Evolutionary conservation across 2,888 invertebrate species (phyloP), one percentile per base, ranked within the genome.

Genomic region (Clepsis dumicolana): DNA sequence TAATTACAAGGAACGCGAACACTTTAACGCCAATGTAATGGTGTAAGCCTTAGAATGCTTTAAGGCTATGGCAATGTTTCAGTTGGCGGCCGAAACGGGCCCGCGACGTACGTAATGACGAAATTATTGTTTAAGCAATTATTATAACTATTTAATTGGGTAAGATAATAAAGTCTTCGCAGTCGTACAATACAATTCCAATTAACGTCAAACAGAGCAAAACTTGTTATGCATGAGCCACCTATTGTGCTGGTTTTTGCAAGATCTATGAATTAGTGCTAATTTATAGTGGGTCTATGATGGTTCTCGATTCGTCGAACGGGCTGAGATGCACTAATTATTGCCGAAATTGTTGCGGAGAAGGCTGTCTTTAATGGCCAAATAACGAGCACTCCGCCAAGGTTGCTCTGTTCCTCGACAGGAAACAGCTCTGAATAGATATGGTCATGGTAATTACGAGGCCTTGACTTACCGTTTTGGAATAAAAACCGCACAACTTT

Each of bases 391-490:
- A 86, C 86, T 86, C 85, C 80, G 80, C 82, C 91, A 93, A 93
- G 93, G 93, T 86, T 87, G 74, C 74, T 75, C 80, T 81, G 85
- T 84, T 90, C 79, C 87, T 88, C 86, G 80, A 76, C 91, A 93
- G 93, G 92, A 93, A 93, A 89, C 89, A 77, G 80, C 81, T 86
- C 89, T 80, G 88, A 90, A 89, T 90, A 90, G 91, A 91, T 93
- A 91, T 86, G 86, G 86, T 85, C 88, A 84, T 86, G 86, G 88
- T 87, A 91, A 93, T 92, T 90, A 88, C 80, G 78, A 75, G 84
- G 78, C 93, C 93, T 92, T 91, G 91, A 90, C 88, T 91, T 90
- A 91, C 91, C 89, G 92, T 91, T 92, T 92, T 88, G 88, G 88
- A 90, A 87, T 86, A 88, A 88, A 85, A 90, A 88, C 85, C 78